Evolutionary conservation across 2,888 invertebrate species (phyloP).

Genomic region (Callinectes sapidus): DNA sequence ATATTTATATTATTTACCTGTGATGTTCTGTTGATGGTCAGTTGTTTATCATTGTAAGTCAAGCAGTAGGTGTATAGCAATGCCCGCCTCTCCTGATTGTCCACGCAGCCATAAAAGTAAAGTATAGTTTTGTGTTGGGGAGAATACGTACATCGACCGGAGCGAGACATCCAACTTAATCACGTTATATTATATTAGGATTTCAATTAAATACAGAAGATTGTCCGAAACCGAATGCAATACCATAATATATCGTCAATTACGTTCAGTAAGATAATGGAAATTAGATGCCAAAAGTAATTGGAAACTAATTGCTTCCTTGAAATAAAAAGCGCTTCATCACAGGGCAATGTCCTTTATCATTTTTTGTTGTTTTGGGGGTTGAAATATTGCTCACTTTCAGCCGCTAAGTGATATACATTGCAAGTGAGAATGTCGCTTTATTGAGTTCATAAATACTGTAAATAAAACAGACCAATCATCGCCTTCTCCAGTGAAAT

Average conservation of each 20-base stretch:
- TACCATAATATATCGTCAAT: constrained; percentile 6
- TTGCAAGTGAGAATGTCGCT: background rate
- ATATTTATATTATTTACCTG: no score
- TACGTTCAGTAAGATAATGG: constrained; percentile 17
- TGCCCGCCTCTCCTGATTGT: background rate
- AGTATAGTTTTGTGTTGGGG: background rate
- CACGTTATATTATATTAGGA: constrained; percentile 7
- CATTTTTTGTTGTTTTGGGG: background rate
- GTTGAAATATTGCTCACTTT: background rate
- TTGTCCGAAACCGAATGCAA: constrained; percentile 7
- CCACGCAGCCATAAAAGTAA: background rate
- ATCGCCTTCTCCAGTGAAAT: background rate
- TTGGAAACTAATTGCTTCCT: constrained; percentile 29
- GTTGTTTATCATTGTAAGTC: no score
- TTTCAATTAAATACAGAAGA: constrained; percentile 21
- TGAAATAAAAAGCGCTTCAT: constrained; percentile 21
- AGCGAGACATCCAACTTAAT: background rate
- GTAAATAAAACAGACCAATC: background rate
- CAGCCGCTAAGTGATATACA: constrained; percentile 3
- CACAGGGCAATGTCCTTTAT: constrained; percentile 4
- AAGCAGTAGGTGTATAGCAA: no score
- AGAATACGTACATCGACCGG: background rate
- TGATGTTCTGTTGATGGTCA: no score
- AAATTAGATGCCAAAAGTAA: constrained; percentile 23
- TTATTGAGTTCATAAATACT: background rate